phyloP scores from a whole-genome alignment of 2,888 invertebrate genomes.

The Podabrus alpinus region DNA sequence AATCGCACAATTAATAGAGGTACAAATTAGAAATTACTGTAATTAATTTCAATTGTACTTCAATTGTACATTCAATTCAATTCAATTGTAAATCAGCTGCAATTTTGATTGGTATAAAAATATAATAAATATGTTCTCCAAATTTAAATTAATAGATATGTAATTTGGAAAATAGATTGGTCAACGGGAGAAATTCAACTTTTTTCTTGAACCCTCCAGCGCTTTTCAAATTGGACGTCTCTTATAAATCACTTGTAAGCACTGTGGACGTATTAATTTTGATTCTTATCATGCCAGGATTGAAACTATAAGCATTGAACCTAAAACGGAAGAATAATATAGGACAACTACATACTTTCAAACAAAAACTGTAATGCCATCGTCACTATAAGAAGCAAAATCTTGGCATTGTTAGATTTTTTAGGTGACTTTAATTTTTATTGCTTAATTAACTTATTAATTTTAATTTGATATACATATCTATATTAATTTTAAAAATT shows the following conservation, averaged over 20 bases:
- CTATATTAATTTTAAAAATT: too few species aligned
- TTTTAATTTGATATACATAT: too few species aligned
- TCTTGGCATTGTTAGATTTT: background rate
- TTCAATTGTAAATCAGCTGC: background rate
- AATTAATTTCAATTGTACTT: background rate
- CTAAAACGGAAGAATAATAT: too few species aligned
- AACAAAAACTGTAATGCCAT: background rate
- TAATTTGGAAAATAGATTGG: background rate
- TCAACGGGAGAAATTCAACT: too few species aligned
- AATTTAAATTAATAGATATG: background rate
- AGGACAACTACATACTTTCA: too few species aligned
- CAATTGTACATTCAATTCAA: too few species aligned
- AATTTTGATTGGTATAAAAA: background rate
- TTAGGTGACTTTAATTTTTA: background rate
- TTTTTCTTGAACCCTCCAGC: too few species aligned
- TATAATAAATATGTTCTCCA: background rate
- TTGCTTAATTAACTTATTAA: too few species aligned
- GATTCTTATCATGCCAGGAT: constrained; percentile 69
- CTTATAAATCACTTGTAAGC: constrained; percentile 43
- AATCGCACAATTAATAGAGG: background rate
- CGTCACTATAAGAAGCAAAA: too few species aligned
- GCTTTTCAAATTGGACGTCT: background rate
- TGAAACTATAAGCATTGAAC: constrained; percentile 58
- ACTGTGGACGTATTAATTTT: constrained; percentile 52
- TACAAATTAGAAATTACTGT: background rate